Percentiles rank a stretch among this genome's conserved stretches.
Evolutionary conservation across 1,140 invertebrate genomes (phyloP).

Genomic region (Bicyclus anynana): DNA sequence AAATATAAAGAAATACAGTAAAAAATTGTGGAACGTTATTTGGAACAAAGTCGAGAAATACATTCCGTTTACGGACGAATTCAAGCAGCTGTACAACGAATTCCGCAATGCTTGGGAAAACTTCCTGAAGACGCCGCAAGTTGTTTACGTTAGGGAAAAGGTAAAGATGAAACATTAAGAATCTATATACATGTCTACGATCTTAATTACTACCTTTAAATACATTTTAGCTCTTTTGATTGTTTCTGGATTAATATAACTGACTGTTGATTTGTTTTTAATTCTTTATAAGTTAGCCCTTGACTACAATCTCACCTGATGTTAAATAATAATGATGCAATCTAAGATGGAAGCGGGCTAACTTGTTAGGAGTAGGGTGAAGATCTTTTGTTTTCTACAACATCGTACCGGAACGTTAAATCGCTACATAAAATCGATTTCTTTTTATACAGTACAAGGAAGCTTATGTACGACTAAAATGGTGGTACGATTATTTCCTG

Average conservation of each 20-base stretch:
- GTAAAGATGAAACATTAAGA: constrained; percentile 30
- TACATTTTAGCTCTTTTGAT: too few species aligned
- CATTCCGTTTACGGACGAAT: constrained; percentile 87
- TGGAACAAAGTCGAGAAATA: constrained; percentile 85
- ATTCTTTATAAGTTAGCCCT: too few species aligned
- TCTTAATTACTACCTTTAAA: not conserved
- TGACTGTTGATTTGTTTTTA: too few species aligned
- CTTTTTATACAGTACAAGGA: constrained; percentile 63
- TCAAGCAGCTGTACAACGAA: constrained; percentile 83
- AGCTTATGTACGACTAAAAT: constrained; percentile 77
- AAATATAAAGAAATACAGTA: constrained; percentile 86
- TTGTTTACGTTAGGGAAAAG: constrained; percentile 79
- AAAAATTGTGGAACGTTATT: constrained; percentile 81
- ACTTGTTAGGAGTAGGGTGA: too few species aligned
- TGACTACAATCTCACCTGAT: too few species aligned
- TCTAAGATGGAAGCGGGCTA: too few species aligned
- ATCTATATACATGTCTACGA: not conserved
- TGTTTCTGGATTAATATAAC: too few species aligned
- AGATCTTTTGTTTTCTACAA: too few species aligned
- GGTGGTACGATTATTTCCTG: constrained; percentile 86
- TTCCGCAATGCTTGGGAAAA: constrained; percentile 83
- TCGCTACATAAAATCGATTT: too few species aligned
- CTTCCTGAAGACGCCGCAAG: constrained; percentile 82
- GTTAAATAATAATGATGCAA: too few species aligned
- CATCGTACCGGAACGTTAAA: too few species aligned